Evolutionary conservation across 2,888 invertebrate genomes (phyloP), one percentile per base, ranked within the genome.

Genomic region (Conistra vaccinii): DNA sequence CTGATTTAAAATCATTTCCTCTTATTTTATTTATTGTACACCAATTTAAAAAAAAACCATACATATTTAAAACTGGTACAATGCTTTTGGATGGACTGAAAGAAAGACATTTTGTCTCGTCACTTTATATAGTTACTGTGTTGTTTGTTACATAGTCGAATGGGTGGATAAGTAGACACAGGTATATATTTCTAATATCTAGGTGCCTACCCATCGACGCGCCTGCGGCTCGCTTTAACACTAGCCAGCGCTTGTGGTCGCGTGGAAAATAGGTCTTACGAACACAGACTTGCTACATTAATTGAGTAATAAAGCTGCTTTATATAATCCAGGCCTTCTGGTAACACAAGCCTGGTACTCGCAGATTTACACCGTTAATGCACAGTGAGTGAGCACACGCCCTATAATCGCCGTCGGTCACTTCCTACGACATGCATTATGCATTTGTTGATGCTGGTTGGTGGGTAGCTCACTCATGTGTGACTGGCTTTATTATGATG

Each of bases 321-420:
- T 45, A 42, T 78, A 51, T 75, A 29, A 55, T 29, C 29, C 45
- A 29, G 7, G 53, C 45, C 4, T 53, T 61, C 53, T 48, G 45
- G 51, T 57, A 57, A 65, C 29, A 10, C 45, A 65, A 77, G 35
- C 45, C 57, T 55, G 26, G 77, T 48, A 55, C 48, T 53, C 61
- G 66, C 35, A 42, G 35, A 26, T 53, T 14, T 35, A 69, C 60
- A 73, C 73, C 84, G 81, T 81, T 83, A 83, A 32, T 67, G 79
- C 67, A 63, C 69, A 81, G 84, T 81, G 67, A 83, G 58, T 81
- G 80, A 79, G 29, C 81, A 83, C 79, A 26, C 39, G 69, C 84
- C 79, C 84, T 73, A 70, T 83, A 73, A 69, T 83, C 51, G 53
- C 23, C 48, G 58, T 6, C 32, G 66, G 80, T 45, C 79, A 78